Evolutionary conservation across 2,888 invertebrate species (phyloP).

Genomic region (Pollenia amentaria): DNA sequence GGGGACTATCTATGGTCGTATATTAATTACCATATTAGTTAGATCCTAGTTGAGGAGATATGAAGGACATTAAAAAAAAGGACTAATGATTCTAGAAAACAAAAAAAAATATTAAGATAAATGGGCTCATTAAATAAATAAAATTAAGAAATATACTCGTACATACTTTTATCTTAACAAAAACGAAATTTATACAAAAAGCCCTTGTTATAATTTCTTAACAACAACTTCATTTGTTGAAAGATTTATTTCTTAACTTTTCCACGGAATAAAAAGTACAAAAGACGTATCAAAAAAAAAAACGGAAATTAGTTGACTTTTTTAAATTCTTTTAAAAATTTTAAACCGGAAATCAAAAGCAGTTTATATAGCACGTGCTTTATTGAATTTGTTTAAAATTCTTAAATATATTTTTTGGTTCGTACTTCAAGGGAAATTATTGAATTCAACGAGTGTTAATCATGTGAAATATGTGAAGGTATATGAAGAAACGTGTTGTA

Average conservation of each 20-base stretch:
- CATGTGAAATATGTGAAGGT: constrained; percentile 76
- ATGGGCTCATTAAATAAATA: constrained; percentile 55
- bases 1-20: constrained; percentile 55
- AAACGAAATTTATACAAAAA: constrained; percentile 13
- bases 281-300: constrained; percentile 31
- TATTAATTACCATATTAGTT: constrained; percentile 72
- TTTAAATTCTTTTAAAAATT: constrained; percentile 58
- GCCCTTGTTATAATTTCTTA: constrained; percentile 23
- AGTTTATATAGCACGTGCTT: constrained; percentile 75
- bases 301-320: constrained; percentile 72
- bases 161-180: constrained; percentile 1
- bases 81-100: constrained; percentile 45
- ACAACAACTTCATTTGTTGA: constrained; percentile 23
- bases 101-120: constrained; percentile 64
- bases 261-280: background rate
- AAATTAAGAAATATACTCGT: constrained; percentile 8
- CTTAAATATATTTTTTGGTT: constrained; percentile 6
- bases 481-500: constrained; percentile 80
- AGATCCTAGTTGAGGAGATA: constrained; percentile 37
- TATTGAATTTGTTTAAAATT: constrained; percentile 40
- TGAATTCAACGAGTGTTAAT: constrained; percentile 54
- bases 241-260: constrained; percentile 73
- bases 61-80: constrained; percentile 35
- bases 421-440: constrained; percentile 39
- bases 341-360: constrained; percentile 75